Evolutionary conservation across 2,113 vertebrate species (phyloP).

Genomic region (Suncus etruscus): DNA sequence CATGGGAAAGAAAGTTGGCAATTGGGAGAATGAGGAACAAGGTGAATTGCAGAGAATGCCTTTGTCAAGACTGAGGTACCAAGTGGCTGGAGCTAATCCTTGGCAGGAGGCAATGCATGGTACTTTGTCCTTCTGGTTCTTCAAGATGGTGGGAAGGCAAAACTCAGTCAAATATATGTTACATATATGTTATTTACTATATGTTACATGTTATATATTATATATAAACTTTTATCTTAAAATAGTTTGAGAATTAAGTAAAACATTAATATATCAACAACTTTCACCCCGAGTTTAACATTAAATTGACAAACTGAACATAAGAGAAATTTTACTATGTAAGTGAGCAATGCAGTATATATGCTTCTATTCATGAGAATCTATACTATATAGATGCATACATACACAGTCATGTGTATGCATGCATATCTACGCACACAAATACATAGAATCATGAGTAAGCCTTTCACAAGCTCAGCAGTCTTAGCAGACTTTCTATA

Average conservation of each 20-base stretch:
- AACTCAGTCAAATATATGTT: background rate
- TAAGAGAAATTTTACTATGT: background rate
- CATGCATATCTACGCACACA: too few species aligned
- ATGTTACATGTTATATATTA: background rate
- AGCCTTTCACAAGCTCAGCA: background rate
- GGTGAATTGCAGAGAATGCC: background rate
- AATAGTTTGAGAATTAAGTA: constrained; percentile 1
- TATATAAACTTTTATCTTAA: constrained; percentile 36
- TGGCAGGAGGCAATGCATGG: background rate
- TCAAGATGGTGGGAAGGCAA: background rate
- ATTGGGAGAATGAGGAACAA: too few species aligned
- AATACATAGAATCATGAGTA: background rate
- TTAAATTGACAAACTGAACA: background rate
- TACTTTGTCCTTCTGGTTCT: constrained; percentile 1
- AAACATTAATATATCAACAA: background rate
- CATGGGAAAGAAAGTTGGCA: background rate
- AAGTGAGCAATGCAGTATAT: background rate
- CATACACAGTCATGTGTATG: too few species aligned
- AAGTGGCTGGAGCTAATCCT: background rate
- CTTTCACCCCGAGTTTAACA: constrained; percentile 15
- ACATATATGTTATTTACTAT: background rate
- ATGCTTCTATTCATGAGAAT: background rate
- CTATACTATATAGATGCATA: too few species aligned
- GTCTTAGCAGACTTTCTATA: background rate
- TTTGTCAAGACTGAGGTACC: background rate